Conservation (phyloP, 2,797 vertebrate species). For the Chaetodon trifasciatus region DNA sequence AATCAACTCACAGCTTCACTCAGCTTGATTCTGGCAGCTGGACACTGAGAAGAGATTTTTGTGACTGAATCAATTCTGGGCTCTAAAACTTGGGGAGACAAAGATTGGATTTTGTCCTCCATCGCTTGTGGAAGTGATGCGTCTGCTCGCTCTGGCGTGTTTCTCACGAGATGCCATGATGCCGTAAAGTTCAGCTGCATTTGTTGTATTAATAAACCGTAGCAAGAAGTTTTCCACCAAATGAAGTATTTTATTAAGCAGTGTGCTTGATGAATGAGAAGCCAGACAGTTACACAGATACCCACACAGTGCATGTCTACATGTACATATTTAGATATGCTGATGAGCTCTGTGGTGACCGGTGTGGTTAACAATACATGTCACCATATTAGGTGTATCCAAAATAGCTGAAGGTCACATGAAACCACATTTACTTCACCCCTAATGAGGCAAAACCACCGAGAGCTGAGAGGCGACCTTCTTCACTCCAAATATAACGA, state of each 20-base stretch:
- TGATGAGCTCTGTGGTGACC: background rate
- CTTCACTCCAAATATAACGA: no score
- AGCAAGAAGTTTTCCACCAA: background rate
- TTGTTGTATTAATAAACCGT: background rate
- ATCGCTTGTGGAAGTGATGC: background rate
- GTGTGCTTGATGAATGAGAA: background rate
- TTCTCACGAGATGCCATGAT: background rate
- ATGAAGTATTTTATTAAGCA: background rate
- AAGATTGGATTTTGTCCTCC: background rate
- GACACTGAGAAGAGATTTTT: background rate
- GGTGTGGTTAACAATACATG: background rate
- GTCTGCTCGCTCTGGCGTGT: no score
- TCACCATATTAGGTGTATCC: background rate
- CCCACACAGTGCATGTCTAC: no score
- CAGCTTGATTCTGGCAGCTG: background rate
- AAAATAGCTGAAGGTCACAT: background rate
- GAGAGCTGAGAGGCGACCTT: fast-evolving
- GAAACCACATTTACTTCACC: background rate
- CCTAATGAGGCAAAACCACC: background rate
- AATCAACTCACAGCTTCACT: background rate
- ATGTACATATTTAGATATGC: no score
- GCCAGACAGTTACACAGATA: background rate
- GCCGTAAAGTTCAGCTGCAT: background rate
- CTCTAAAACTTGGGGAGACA: background rate
- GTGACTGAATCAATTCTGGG: background rate